These are phyloP conservation scores for Phoeniculus purpureus DNA, from an alignment of 2,797 vertebrate species.

Conservation along the genomic window DNA sequence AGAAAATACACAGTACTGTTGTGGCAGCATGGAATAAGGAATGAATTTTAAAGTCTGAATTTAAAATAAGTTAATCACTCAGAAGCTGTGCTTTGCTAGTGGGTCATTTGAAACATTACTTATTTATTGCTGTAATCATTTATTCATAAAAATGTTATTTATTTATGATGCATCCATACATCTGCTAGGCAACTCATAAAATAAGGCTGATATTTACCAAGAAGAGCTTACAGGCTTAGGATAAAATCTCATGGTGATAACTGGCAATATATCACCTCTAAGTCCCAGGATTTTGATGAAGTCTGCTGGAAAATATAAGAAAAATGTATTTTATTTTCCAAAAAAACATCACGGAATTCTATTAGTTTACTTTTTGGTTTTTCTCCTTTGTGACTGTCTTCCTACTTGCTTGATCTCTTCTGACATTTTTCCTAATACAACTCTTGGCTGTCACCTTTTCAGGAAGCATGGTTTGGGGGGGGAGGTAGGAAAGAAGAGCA, in stretches of 20 bases:
- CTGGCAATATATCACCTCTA: neutral
- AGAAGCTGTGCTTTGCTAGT: neutral
- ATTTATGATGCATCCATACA: slow-evolving; percentile 10
- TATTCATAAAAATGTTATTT: slow-evolving; percentile 44
- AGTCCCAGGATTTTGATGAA: neutral
- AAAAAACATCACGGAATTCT: neutral
- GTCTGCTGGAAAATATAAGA: neutral
- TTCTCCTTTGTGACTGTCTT: neutral
- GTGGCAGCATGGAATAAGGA: neutral
- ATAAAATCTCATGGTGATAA: neutral
- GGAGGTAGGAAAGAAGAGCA: neutral
- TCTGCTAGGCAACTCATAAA: slow-evolving; percentile 1
- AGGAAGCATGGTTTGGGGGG: fast-evolving
- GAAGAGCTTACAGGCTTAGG: neutral
- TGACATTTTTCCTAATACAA: neutral
- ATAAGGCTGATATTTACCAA: slow-evolving; percentile 17
- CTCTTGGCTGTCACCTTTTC: neutral
- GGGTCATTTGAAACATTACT: slow-evolving; percentile 22
- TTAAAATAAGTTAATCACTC: slow-evolving; percentile 27
- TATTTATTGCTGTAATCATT: slow-evolving; percentile 51
- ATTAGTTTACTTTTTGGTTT: neutral
- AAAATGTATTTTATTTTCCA: neutral
- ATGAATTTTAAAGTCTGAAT: neutral
- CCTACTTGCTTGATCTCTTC: neutral
- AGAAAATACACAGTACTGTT: neutral